Conservation (phyloP, 2,888 invertebrate species). For the Lasiommata megera region DNA sequence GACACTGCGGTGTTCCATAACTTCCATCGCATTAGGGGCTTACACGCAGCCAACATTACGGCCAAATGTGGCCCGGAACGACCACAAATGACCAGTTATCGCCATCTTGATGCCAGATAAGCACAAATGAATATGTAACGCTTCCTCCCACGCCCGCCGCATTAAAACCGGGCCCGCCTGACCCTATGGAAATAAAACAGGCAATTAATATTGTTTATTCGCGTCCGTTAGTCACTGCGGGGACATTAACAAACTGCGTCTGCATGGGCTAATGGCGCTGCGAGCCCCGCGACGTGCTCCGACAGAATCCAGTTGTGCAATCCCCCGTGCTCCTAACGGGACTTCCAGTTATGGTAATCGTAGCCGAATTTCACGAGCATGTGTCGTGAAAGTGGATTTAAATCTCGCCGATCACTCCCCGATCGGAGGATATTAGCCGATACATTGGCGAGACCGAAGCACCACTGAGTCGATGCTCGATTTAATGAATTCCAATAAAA, state of each 20-base stretch:
- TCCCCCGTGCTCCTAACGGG: constrained; percentile 69
- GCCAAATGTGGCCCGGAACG: constrained; percentile 59
- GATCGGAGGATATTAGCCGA: constrained; percentile 40
- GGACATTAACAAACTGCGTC: constrained; percentile 51
- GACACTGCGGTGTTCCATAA: constrained; percentile 52
- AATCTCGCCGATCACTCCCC: constrained; percentile 48
- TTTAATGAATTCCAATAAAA: constrained; percentile 50
- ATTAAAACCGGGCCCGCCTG: constrained; percentile 57
- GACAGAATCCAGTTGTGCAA: constrained; percentile 71
- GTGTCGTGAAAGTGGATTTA: constrained; percentile 67
- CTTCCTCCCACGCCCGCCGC: constrained; percentile 68
- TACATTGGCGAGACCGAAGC: constrained; percentile 25
- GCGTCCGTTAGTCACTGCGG: constrained; percentile 69
- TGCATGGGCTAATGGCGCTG: constrained; percentile 40
- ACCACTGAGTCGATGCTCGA: constrained; percentile 28
- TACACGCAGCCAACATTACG: constrained; percentile 25
- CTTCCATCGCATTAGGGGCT: constrained; percentile 48
- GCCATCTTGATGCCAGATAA: constrained; percentile 70
- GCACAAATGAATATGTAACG: constrained; percentile 76
- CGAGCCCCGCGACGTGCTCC: constrained; percentile 29
- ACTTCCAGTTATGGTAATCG: constrained; percentile 78
- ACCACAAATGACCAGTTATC: constrained; percentile 66
- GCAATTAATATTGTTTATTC: constrained; percentile 77
- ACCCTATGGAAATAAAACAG: constrained; percentile 62
- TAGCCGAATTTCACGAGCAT: constrained; percentile 72